Evolutionary conservation across 1,140 invertebrate genomes (phyloP), one percentile per base, ranked within the genome.

Genomic region (Asbolus verrucosus): DNA sequence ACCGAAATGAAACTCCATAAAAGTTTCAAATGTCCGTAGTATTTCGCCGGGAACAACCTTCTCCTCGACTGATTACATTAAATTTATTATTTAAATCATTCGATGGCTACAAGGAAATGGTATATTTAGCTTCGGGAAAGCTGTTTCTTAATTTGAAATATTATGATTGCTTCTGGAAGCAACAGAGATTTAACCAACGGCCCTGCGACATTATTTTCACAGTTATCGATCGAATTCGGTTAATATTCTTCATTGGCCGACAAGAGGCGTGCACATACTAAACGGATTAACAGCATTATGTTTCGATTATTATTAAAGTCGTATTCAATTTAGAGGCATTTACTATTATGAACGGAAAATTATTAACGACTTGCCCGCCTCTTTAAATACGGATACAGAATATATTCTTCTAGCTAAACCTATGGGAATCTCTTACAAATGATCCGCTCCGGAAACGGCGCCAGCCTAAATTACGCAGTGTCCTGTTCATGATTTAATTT

Each of bases 1-100:
- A 38, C 14, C 61, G 33, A 63, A 63, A 63, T 63, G 61, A 63
- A 63, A 63, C 61, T 41, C 13, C 39, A 63, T 63, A 63, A 63
- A 63, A 63, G 31, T 63, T 63, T 63, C 36, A 63, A 63, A 41
- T 41, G 21, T 6, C 21, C n/a, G 9, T 13, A 27, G 46, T 11
- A 24, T 14, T 43, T 14, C 15, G 18, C 13, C 11, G n/a, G 16
- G 11, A 54, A 54, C 46, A 13, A 27, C 3, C 46, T n/a, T 4
- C 33, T 36, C 27, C 27, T 31, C 39, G 11, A 43, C 46, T 54
- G 46, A 54, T 54, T 54, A 54, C 46, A 54, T 54, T 54, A 13
- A 54, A 30, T 54, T n/a, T 54, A 54, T 54, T 54, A 54, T 54
- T 30, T 27, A 54, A 54, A 54, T 54, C 8, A 13, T 54, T 54